These are phyloP conservation scores for Catharus ustulatus DNA, from an alignment of 2,797 vertebrate species.

Conservation along the genomic window DNA sequence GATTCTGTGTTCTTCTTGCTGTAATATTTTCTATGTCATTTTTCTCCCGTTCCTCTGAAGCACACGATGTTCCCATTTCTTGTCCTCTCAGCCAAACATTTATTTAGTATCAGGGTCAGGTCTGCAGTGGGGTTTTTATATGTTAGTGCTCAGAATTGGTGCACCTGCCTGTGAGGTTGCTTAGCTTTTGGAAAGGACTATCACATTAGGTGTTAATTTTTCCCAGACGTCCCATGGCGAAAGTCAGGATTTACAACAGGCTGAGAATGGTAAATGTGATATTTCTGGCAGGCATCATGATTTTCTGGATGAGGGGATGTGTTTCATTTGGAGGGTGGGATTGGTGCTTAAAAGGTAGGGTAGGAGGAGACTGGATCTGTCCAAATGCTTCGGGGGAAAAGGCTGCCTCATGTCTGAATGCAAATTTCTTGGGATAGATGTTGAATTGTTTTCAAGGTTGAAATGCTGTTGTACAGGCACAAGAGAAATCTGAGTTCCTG, in stretches of 20 bases:
- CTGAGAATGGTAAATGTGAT: constrained; percentile 62
- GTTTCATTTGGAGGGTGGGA: constrained; percentile 31
- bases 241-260: constrained; percentile 70
- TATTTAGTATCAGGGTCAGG: constrained; percentile 72
- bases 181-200: constrained; percentile 54
- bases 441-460: background rate
- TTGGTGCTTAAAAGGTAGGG: background rate
- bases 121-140: constrained; percentile 47
- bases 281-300: constrained; percentile 47
- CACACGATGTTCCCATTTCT: constrained; percentile 66
- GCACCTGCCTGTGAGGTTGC: constrained; percentile 31
- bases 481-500: background rate
- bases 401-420: background rate
- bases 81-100: constrained; percentile 60
- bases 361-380: constrained; percentile 32
- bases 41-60: constrained; percentile 56
- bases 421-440: background rate
- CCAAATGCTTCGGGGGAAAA: background rate
- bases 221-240: constrained; percentile 62
- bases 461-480: background rate
- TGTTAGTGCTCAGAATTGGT: constrained; percentile 58
- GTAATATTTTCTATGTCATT: constrained; percentile 66
- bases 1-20: constrained; percentile 41
- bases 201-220: constrained; percentile 60
- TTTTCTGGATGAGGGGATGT: constrained; percentile 2